Base-by-base conservation (phyloP, 2,113 vertebrate genomes). In the Leucopsar rothschildi region DNA sequence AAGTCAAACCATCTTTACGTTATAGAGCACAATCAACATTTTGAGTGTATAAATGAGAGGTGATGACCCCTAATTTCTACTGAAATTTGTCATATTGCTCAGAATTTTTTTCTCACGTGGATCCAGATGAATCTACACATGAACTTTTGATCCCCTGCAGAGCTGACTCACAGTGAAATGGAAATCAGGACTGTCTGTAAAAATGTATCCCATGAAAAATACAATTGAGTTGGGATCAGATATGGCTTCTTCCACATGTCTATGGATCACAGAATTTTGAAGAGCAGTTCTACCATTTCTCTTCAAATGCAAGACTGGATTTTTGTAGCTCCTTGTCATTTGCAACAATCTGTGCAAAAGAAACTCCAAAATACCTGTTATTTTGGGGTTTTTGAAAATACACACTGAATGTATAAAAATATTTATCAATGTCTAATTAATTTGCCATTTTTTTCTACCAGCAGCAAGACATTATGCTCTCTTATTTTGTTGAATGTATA, bases 41-140 rank as follows among this genome's bases (percentile, higher is more conserved):
- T 33, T 33, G 7, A 83, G 16, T 29, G 2, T 11, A 10, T 19
- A 52, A 35, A 52, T 10, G 5, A 57, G 10, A 8, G 3, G 31
- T 21, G 8, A 16, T 12, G 17, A 22, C 1, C 13, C 22, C 11
- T 4, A 42, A 42, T 28, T 73, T 86, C 27, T 44, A 19, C 6
- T 59, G 50, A 23, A 10, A 16, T 45, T n/a, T 78, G 3, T 64
- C 17, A 15, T 7, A 18, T 15, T 49, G 17, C 12, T 44, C 28
- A 9, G 19, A 72, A 57, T 39, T 19, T 52, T 4, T 78, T 49
- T 59, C 20, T 92, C 9, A 12, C 0, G 0, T 8, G 2, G 82
- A 86, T 53, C 6, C 28, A 55, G 2, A 24, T 6, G 4, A 53
- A 42, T 49, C 15, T 47, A 2, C 6, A 21, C 45, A 22, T 1